Base-by-base conservation (phyloP, 2,888 invertebrate species). In the Frankliniella fusca region DNA sequence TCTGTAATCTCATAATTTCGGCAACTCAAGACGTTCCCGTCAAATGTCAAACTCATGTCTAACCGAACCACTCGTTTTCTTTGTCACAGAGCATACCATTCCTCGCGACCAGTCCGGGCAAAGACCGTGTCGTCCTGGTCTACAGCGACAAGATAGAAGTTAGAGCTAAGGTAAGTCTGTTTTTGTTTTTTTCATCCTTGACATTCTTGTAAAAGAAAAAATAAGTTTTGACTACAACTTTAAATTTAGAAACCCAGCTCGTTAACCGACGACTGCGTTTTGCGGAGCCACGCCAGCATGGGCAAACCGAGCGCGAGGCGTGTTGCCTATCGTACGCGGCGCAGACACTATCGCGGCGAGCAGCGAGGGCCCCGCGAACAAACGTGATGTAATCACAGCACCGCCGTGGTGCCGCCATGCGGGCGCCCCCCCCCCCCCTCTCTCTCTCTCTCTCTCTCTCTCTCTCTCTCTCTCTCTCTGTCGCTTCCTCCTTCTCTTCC, bases 81-180 rank as follows among this genome's bases (percentile, higher is more conserved):
- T 76, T 76, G 23, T 38, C 82, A 84, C 84, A 89, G 89, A 89
- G 88, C 87, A 87, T 89, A 86, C 88, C 88, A 85, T 88, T 89
- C 87, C 88, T 88, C 86, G 88, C 89, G 85, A 88, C 88, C 83
- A 88, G 88, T 86, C 88, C 88, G 86, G 88, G 87, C 87, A 88
- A 88, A 88, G 89, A 89, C 87, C 89, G 89, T 87, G 89, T 89
- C 87, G 89, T 90, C 88, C 89, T 89, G 87, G 88, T 90, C 86
- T 90, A 89, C 87, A 88, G 88, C 86, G 89, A 90, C 87, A 89
- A 89, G 89, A 89, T 89, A 86, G 88, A 89, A 89, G 89, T 89
- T 85, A 88, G 88, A 86, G 87, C 88, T 86, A 89, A 89, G 89
- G 89, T 89, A 89, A 89, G 80, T 76, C 27, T 0, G 2, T 1